phyloP scores from a whole-genome alignment of 2,113 vertebrate genomes.

The Macquaria ambigua region DNA sequence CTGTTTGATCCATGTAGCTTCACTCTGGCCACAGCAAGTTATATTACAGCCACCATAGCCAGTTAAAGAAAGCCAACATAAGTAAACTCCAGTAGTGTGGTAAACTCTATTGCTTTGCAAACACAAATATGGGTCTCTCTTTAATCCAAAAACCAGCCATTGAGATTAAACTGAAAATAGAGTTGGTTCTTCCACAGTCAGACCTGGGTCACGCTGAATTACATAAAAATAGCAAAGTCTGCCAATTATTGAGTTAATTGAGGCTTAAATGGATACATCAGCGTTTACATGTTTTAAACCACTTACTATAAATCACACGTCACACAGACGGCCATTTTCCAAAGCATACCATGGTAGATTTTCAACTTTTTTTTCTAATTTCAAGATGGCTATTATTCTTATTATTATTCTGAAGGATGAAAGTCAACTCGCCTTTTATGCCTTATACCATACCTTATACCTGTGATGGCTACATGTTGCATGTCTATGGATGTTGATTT shows the following conservation, averaged over 20 bases:
- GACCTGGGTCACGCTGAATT: slow-evolving; percentile 19
- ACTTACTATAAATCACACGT: background rate
- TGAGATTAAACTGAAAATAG: slow-evolving; percentile 29
- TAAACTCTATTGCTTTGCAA: slow-evolving; percentile 11
- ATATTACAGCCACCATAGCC: background rate
- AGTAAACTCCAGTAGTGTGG: slow-evolving; percentile 8
- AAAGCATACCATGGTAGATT: background rate
- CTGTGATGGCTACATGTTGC: background rate
- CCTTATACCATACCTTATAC: too few species aligned
- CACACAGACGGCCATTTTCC: background rate
- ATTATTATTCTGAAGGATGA: background rate
- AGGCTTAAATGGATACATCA: too few species aligned
- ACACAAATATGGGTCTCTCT: background rate
- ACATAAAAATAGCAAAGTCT: background rate
- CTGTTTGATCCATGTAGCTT: background rate
- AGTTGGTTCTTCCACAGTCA: background rate
- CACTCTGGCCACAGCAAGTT: background rate
- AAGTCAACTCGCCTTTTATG: background rate
- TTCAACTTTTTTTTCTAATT: too few species aligned
- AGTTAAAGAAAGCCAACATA: background rate
- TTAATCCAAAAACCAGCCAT: background rate
- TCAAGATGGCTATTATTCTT: background rate
- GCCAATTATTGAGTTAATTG: background rate
- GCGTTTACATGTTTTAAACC: slow-evolving; percentile 1
- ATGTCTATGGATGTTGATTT: background rate